A percentile compares a stretch with the other conserved stretches of the same genome.
Conservation (phyloP, 2,113 vertebrate genomes). For the Calypte anna region DNA sequence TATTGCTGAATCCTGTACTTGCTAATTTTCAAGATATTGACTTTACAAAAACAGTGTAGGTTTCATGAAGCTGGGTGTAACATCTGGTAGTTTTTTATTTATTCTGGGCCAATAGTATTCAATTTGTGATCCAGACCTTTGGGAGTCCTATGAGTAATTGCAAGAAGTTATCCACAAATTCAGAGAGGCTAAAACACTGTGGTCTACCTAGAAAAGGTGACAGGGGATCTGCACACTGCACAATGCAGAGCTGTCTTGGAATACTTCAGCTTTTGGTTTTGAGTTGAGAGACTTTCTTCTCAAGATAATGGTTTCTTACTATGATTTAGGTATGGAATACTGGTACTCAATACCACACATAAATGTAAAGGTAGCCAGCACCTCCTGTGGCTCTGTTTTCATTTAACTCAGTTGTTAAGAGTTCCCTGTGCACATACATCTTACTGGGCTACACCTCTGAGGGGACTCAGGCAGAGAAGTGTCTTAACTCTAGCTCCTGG, state of each 20-base stretch:
- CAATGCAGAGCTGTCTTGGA: not conserved
- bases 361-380: not conserved
- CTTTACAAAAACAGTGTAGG: not conserved
- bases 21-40: not conserved
- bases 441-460: not conserved
- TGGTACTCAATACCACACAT: not conserved
- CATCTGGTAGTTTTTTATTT: not conserved
- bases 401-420: not conserved
- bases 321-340: not conserved
- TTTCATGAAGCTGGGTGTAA: not conserved
- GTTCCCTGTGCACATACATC: not conserved
- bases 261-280: not conserved
- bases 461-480: not conserved
- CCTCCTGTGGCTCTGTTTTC: not conserved
- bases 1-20: not conserved
- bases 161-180: not conserved
- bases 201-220: not conserved
- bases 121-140: not conserved
- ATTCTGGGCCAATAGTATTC: not conserved
- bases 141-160: not conserved
- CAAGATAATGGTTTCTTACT: not conserved
- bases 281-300: not conserved
- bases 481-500: not conserved
- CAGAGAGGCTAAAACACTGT: not conserved
- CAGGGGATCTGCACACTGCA: not conserved